Percentiles rank a stretch among this genome's conserved stretches.
These are phyloP conservation scores for Erythrocercus mccallii DNA, from an alignment of 2,113 vertebrate species.

Conservation along the genomic window DNA sequence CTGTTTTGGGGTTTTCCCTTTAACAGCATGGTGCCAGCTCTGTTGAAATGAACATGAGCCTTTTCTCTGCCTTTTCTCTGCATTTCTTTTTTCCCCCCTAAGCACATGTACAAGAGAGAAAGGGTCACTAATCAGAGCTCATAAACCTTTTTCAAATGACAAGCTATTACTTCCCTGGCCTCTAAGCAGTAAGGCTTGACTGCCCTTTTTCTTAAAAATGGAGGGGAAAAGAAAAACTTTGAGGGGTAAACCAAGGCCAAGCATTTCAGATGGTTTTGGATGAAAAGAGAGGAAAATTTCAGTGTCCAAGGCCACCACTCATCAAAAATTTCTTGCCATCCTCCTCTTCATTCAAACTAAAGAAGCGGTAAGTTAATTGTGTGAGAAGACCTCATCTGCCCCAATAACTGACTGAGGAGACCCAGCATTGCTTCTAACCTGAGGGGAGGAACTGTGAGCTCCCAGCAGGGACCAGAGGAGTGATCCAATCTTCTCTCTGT, in stretches of 20 bases:
- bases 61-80: neutral
- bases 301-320: neutral
- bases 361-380: neutral
- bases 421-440: neutral
- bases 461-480: neutral
- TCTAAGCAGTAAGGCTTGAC: neutral
- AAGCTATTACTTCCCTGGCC: slow-evolving; percentile 20
- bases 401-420: neutral
- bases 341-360: neutral
- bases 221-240: neutral
- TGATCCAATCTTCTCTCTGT: neutral
- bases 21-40: neutral
- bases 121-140: slow-evolving; percentile 28
- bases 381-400: neutral
- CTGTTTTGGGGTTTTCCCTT: neutral
- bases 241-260: neutral
- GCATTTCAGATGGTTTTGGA: neutral
- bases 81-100: neutral
- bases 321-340: neutral
- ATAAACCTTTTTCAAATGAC: slow-evolving; percentile 36
- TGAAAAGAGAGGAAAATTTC: neutral
- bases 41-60: neutral
- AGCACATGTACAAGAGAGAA: neutral
- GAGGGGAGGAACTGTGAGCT: neutral
- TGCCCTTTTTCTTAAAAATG: slow-evolving; percentile 31